A percentile compares a stretch with the other conserved stretches of the same genome.
phyloP scores from a whole-genome alignment of 1,140 invertebrate species.

The Formica selysi region DNA sequence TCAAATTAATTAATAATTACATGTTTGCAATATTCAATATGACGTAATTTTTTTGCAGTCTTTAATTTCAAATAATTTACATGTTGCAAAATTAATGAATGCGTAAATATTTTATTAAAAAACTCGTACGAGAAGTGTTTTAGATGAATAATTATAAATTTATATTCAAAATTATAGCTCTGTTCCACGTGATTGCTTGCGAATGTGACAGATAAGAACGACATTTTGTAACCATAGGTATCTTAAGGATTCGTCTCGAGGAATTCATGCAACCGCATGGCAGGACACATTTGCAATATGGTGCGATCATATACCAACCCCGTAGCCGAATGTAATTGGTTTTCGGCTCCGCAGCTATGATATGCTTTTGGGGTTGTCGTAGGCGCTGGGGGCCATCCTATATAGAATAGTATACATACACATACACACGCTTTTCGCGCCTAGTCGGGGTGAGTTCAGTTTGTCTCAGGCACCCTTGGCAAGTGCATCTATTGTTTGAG shows the following conservation, averaged over 20 bases:
- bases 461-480: slow-evolving; percentile 80
- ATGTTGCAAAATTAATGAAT: not conserved
- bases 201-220: slow-evolving; percentile 2
- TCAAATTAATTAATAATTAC: not conserved
- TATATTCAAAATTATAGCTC: not conserved
- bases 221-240: not conserved
- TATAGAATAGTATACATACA: slow-evolving; percentile 41
- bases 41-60: not conserved
- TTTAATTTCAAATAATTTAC: not conserved
- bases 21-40: not conserved
- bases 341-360: slow-evolving; percentile 83
- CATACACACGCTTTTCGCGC: slow-evolving; percentile 61
- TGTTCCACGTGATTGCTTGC: not conserved
- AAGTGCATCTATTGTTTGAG: slow-evolving; percentile 83
- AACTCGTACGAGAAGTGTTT: not conserved
- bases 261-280: slow-evolving; percentile 77
- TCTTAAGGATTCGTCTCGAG: slow-evolving; percentile 45
- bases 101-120: not conserved
- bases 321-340: slow-evolving; percentile 83
- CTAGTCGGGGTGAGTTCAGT: slow-evolving; percentile 79
- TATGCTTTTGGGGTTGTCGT: slow-evolving; percentile 71
- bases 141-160: not conserved
- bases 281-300: slow-evolving; percentile 80
- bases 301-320: slow-evolving; percentile 75
- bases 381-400: slow-evolving; percentile 64